Evolutionary conservation across 2,113 vertebrate species (phyloP).

Genomic region (Hippocampus mohnikei): DNA sequence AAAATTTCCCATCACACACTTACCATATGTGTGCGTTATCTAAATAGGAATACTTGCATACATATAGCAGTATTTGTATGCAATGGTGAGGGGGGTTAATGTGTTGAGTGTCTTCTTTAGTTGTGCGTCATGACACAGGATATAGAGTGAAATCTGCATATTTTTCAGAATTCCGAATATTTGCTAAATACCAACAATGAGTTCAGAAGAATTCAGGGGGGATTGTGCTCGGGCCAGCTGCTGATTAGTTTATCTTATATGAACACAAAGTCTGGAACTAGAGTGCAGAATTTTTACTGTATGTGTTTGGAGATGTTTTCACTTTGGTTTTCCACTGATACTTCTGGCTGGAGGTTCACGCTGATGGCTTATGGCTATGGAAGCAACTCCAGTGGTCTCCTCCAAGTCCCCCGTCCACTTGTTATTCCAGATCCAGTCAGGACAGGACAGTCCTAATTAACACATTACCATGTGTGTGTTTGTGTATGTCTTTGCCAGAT

Average conservation of each 20-base stretch:
- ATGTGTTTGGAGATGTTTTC: constrained; percentile 2
- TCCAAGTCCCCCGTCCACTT: background rate
- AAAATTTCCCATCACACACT: no score
- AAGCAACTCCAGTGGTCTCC: background rate
- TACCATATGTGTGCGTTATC: no score
- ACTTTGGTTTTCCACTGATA: constrained; percentile 5
- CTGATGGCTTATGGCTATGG: background rate
- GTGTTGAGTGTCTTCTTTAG: background rate
- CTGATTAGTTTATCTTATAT: constrained; percentile 10
- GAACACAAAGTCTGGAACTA: background rate
- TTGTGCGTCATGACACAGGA: background rate
- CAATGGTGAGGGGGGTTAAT: background rate
- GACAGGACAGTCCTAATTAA: background rate
- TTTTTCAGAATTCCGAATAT: background rate
- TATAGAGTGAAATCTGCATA: background rate
- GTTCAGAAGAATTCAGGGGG: background rate
- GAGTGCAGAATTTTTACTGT: background rate
- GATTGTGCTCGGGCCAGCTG: background rate
- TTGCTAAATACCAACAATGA: background rate
- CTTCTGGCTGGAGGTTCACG: background rate
- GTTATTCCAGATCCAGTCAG: background rate
- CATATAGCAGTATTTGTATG: background rate
- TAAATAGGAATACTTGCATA: background rate
- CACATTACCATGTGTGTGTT: background rate
- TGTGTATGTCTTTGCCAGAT: constrained; percentile 1